Base-by-base conservation (phyloP, 2,797 vertebrate genomes). In the Adelosebastes latens region DNA sequence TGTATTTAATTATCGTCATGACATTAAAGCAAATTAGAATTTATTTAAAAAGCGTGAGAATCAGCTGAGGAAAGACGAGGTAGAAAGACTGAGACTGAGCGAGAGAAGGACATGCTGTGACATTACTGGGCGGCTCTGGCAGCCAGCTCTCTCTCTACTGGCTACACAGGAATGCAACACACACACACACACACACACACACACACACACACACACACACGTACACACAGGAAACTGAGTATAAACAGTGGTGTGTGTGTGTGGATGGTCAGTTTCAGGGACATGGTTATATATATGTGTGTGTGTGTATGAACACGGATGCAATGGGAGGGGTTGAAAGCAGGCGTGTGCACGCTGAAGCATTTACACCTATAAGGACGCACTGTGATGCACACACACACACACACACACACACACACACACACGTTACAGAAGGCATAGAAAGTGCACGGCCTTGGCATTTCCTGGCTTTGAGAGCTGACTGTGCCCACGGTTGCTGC, bases 111-210 rank as follows among this genome's bases (percentile, higher is more conserved):
- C 87, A 91, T 49, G 79, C 86, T 89, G 90, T 92, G 87, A 92
- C 87, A 83, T 89, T 89, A 83, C 88, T 83, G 88, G 82, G 83
- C 66, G 72, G 65, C 80, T 88, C 84, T 85, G 92, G 84, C 81
- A 78, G 90, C 84, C 84, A 80, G 81, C 71, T 58, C 89, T 72
- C 89, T 72, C 83, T 86, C 85, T 88, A 52, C 80, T 89, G 84
- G 83, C 89, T 84, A 72, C 84, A 10, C 88, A 91, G 92, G 93
- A 94, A 95, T 95, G 88, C 82, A 87, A 81, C 78, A 81, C 36
- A 39, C 36, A 39, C 36, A 13, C 36, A 36, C 34, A 36, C 34
- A 36, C 34, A 12, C 34, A 36, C 34, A 34, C 31, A 32, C 31
- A 32, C 31, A 9, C 31, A 32, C 32, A 34, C 32, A 10, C 32